A percentile compares a stretch with the other conserved stretches of the same genome.
Evolutionary conservation across 2,888 invertebrate genomes (phyloP).

Genomic region (Temnothorax ravouxi): DNA sequence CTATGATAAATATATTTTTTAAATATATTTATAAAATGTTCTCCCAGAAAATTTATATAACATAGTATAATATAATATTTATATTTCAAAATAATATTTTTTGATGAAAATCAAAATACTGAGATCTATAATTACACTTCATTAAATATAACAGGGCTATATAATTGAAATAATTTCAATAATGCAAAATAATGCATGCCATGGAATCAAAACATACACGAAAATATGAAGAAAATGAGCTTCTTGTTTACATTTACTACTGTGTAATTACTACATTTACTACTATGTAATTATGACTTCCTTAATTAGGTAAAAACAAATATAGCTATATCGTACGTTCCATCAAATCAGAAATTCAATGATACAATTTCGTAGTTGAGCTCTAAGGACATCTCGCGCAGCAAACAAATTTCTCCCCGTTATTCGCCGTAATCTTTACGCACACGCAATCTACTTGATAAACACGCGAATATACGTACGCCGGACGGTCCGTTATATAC

Average conservation of each 20-base stretch:
- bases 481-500: conserved; percentile 70
- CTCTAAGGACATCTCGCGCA: neutral
- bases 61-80: neutral
- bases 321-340: neutral
- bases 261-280: neutral
- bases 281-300: neutral
- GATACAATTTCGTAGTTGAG: neutral
- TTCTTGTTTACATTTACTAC: neutral
- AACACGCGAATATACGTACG: conserved; percentile 53
- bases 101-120: neutral
- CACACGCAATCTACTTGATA: conserved; percentile 66
- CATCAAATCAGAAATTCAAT: neutral
- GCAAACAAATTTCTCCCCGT: conserved; percentile 53
- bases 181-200: neutral
- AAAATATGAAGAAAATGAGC: neutral
- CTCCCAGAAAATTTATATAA: neutral
- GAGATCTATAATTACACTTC: neutral
- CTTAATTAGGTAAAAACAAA: neutral
- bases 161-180: neutral
- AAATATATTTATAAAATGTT: neutral
- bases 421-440: conserved; percentile 51
- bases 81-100: conserved; percentile 7
- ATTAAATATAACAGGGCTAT: neutral
- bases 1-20: neutral
- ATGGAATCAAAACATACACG: neutral